Evolutionary conservation across 37 sponge, comb jelly and placozoan genomes (phyloP).

Genomic region (Cliona cf. orientalis): DNA sequence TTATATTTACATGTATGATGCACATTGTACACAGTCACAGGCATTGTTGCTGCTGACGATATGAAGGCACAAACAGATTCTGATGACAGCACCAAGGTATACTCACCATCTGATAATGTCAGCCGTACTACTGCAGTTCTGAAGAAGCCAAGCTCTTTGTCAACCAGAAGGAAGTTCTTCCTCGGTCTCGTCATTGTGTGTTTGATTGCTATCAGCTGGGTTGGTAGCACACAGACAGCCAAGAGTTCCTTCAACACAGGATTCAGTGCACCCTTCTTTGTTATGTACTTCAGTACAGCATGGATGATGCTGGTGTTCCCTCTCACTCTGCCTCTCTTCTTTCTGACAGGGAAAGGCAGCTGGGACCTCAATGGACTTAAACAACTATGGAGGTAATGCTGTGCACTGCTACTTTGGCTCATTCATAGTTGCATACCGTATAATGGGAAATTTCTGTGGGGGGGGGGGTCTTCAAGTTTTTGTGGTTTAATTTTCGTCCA

Average conservation of each 20-base stretch:
- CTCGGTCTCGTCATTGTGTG: slow-evolving; percentile 81
- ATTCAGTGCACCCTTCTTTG: slow-evolving; percentile 84
- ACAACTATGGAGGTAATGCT: slow-evolving; percentile 46
- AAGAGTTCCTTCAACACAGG: slow-evolving; percentile 58
- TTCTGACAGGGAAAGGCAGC: slow-evolving; percentile 9
- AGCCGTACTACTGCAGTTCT: not conserved
- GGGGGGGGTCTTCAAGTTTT: no score
- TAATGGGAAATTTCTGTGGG: no score
- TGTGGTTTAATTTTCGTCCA: no score
- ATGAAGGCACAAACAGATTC: no score
- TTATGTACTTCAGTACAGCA: slow-evolving; percentile 76
- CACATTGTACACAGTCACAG: no score
- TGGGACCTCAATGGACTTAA: not conserved
- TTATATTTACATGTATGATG: no score
- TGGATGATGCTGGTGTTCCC: slow-evolving; percentile 87
- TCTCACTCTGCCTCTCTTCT: slow-evolving; percentile 37
- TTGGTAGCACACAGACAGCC: slow-evolving; percentile 82
- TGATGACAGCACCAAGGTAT: no score
- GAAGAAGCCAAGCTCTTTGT: slow-evolving; percentile 1
- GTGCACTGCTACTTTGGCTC: not conserved
- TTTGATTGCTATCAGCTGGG: slow-evolving; percentile 84
- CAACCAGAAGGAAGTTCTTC: slow-evolving; percentile 43
- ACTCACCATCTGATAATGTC: not conserved
- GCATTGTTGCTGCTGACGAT: no score
- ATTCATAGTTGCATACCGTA: not conserved